A percentile compares a stretch with the other conserved stretches of the same genome.
These are phyloP conservation scores for Butastur rufipennis DNA, from an alignment of 2,113 vertebrate genomes.

Conservation along the genomic window DNA sequence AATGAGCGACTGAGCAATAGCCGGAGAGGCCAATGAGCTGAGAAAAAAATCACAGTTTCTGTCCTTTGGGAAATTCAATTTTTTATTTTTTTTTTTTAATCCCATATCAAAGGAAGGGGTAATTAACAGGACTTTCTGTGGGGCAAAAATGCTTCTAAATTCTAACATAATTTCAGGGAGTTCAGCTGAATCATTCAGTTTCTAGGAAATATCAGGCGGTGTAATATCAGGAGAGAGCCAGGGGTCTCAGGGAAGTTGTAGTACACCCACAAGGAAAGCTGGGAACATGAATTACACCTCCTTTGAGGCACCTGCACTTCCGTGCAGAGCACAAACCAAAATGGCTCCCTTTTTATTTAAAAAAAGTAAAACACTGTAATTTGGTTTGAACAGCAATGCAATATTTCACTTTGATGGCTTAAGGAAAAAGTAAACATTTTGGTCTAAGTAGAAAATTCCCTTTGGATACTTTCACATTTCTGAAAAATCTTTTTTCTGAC, in stretches of 20 bases:
- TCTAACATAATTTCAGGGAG: not conserved
- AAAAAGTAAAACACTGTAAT: not conserved
- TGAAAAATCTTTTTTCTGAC: not conserved
- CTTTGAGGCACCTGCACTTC: not conserved
- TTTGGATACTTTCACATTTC: not conserved
- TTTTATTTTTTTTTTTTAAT: not conserved
- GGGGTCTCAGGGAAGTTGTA: not conserved
- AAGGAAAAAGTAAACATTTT: not conserved
- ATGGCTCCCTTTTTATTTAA: not conserved
- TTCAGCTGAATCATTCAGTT: not conserved
- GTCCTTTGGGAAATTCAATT: not conserved
- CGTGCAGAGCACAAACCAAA: not conserved
- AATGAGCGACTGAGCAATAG: not conserved
- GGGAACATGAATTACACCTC: not conserved
- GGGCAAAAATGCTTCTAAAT: not conserved
- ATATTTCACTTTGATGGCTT: slow-evolving; percentile 19
- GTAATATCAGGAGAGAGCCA: not conserved
- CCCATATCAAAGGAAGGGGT: not conserved
- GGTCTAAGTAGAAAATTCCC: slow-evolving; percentile 8
- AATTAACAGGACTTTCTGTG: not conserved
- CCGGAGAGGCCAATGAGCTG: not conserved
- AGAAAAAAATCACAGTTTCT: not conserved
- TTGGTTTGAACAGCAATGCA: not conserved
- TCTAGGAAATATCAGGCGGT: not conserved
- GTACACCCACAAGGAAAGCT: not conserved